Base-by-base conservation (phyloP, 2,888 invertebrate species). In the Heliconius cydno region DNA sequence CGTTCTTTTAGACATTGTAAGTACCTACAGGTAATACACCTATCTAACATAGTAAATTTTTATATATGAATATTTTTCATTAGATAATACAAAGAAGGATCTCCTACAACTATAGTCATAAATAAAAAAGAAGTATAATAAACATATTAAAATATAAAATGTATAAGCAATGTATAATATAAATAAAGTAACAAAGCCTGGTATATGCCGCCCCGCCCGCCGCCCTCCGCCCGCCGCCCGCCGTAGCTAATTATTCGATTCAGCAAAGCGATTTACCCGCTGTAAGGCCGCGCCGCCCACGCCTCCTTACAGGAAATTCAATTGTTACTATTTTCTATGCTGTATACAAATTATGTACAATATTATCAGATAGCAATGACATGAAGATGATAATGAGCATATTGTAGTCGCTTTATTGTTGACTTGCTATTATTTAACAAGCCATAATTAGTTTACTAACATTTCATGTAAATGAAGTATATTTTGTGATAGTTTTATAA, bases 231-330 rank as follows among this genome's bases (percentile, higher is more conserved):
- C 15, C 57, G 34, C 57, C 25, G 7, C 67, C 38, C 57, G 77
- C 30, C 77, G 77, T 52, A 60, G 66, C n/a, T 74, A 68, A 73
- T 78, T 74, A 74, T 78, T 78, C 73, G 66, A 77, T 77, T 77
- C 63, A 52, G 30, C 52, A 66, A 73, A 73, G 66, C 72, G 73
- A 78, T 73, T 78, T 66, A 13, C 38, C 73, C 57, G 65, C 66
- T 30, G 60, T 78, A 74, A 78, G 78, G 78, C 67, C 78, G 57
- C 38, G 22, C 25, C 78, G 57, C 78, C 77, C 71, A 77, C 71
- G 65, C 57, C 67, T 65, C 41, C 19, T 66, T 67, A 57, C 66
- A 67, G 78, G 22, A 78, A 78, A 67, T 78, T 15, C 25, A 66
- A 57, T 67, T 66, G 78, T 67, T 13, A 74, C 66, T 60, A 67